Base-by-base conservation (phyloP, 2,113 vertebrate species). In the Eptatretus burgeri region DNA sequence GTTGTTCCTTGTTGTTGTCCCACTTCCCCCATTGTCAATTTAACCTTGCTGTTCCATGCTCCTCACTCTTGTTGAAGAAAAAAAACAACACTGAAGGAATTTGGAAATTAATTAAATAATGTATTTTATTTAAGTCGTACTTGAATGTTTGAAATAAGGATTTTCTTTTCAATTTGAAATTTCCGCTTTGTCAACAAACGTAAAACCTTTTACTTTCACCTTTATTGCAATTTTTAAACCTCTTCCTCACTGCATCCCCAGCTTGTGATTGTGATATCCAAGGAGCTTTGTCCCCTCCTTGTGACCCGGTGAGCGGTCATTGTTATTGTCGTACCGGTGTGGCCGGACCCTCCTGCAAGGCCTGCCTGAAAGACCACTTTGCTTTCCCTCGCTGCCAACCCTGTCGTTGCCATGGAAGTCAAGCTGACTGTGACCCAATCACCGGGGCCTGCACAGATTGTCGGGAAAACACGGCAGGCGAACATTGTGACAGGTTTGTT, bases 311-410 rank as follows among this genome's bases (percentile, higher is more conserved):
- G 69, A 80, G 74, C 0, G 89, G 91, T 11, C 86, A 91, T 66
- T 95, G 89, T 67, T 73, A 74, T 64, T 95, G 91, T 65, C 82
- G 74, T 1, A 67, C 81, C 0, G 85, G 87, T 2, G 81, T 77
- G 4, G 83, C 83, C 1, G 85, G 89, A 2, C 73, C 68, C 14
- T 80, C 69, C 20, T 95, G 89, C 0, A 80, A 93, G 63, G 75
- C 73, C 49, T 96, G 91, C 69, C 87, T 83, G 69, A 71, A 71
- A 0, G 82, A 84, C n/a, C 75, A 94, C 74, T 94, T 85, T 85
- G 88, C 87, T 63, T 95, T 95, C 73, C 91, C 91, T 0, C 68
- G 66, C 68, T 95, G 91, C 72, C 76, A 69, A 51, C 79, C 74
- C 0, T 95, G 91, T 71, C 79, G 78, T 64, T 95, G 88, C 68